Evolutionary conservation across 1,140 invertebrate species (phyloP).

Genomic region (Bombus haemorrhoidalis): DNA sequence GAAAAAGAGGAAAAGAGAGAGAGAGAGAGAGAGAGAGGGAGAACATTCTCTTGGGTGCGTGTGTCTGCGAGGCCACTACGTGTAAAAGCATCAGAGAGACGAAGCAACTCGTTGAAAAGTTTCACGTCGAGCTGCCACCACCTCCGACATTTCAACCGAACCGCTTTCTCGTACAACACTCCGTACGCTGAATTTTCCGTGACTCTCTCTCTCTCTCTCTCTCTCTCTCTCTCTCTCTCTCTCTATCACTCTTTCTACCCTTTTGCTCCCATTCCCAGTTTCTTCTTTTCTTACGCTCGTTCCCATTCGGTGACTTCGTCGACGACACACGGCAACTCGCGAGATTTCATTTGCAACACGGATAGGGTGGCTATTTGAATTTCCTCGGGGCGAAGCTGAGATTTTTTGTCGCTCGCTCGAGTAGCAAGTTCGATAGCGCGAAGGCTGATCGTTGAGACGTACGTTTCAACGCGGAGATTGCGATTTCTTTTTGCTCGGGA

Average conservation of each 20-base stretch:
- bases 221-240: background rate
- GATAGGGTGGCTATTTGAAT: background rate
- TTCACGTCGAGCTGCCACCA: conserved; percentile 46
- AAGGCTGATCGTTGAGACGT: too few species aligned
- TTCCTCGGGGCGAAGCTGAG: too few species aligned
- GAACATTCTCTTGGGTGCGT: conserved; percentile 17
- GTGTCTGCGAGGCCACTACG: conserved; percentile 7
- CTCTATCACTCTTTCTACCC: background rate
- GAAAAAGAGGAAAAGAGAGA: too few species aligned
- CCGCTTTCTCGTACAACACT: conserved; percentile 59
- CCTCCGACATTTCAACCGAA: conserved; percentile 59
- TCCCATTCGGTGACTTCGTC: too few species aligned
- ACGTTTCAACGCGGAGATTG: too few species aligned
- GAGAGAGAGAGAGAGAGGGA: background rate
- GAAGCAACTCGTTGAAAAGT: conserved; percentile 62
- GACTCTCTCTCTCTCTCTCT: conserved; percentile 34
- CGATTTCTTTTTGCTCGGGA: too few species aligned
- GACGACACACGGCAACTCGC: background rate
- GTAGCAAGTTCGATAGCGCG: too few species aligned
- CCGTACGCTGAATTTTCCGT: conserved; percentile 56
- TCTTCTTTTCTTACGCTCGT: background rate
- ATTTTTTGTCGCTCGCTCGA: background rate
- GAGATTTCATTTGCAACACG: conserved; percentile 22
- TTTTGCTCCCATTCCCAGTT: background rate
- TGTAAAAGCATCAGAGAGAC: conserved; percentile 28